Evolutionary conservation across 2,113 vertebrate genomes (phyloP).

Genomic region (Cyanoderma ruficeps): DNA sequence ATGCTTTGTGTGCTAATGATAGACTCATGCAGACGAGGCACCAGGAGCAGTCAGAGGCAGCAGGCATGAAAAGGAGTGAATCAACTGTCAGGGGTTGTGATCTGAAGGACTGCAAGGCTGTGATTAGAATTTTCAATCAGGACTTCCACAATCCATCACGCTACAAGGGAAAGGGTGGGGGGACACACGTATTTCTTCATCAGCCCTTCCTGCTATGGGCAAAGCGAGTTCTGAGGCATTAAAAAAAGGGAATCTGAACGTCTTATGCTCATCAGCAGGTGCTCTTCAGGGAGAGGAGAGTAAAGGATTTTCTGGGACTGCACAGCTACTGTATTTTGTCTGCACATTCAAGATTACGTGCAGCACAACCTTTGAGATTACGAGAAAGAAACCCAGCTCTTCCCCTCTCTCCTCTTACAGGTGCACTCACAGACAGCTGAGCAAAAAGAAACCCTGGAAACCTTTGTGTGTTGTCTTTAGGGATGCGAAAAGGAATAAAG

Average conservation of each 20-base stretch:
- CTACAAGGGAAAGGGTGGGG: not conserved
- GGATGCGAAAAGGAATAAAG: not conserved
- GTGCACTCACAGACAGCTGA: not conserved
- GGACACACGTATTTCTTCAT: not conserved
- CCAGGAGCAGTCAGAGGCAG: constrained; percentile 67
- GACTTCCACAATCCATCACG: constrained; percentile 63
- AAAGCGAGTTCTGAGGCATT: not conserved
- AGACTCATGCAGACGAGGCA: constrained; percentile 73
- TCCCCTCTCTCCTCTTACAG: not conserved
- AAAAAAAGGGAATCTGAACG: not conserved
- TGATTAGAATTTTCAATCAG: constrained; percentile 83
- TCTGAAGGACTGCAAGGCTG: constrained; percentile 73
- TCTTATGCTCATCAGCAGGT: not conserved
- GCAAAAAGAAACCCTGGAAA: not conserved
- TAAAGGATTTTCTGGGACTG: not conserved
- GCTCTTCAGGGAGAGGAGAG: not conserved
- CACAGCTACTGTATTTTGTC: not conserved
- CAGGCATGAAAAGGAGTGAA: constrained; percentile 77
- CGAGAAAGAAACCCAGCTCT: not conserved
- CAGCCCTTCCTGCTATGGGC: not conserved
- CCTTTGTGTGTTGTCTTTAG: not conserved
- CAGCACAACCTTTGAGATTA: not conserved
- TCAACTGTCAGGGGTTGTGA: constrained; percentile 72
- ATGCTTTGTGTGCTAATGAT: constrained; percentile 80
- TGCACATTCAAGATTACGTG: not conserved